Base-by-base conservation (phyloP, 2,113 vertebrate genomes). In the Malaclemys terrapin region DNA sequence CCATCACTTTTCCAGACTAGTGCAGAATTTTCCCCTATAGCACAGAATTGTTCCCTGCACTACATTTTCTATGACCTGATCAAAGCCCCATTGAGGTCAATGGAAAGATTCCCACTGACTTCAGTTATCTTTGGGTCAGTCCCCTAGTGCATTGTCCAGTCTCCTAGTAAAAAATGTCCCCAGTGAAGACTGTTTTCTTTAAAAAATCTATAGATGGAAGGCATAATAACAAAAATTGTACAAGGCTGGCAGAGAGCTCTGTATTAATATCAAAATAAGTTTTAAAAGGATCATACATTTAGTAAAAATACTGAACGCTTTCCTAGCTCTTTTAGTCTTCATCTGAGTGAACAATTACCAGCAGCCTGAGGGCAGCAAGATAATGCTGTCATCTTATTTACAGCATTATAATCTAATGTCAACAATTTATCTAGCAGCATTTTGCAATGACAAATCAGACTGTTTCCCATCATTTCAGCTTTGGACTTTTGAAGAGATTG, bases 391-490 rank as follows among this genome's bases (percentile, higher is more conserved):
- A 72, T 84, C n/a, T 65, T 84, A 91, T 88, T 96, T 80, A 49
- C 93, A 56, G 47, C 12, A 72, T 82, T 84, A 42, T 14, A 88
- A 27, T 91, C 81, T 90, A 82, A 95, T 95, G 87, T 91, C 80
- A 96, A 91, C 53, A 87, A 29, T 93, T 96, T 89, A 50, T 91
- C 29, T 75, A 88, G 56, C 25, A 93, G 31, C 11, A 92, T 29
- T 96, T 96, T 79, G 79, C 54, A 88, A 80, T 82, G 84, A 89
- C 59, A 95, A 88, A 95, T 95, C 79, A 94, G 81, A 84, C 45
- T 93, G 72, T 53, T 93, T 92, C 89, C 92, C 29, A 42, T 94
- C 69, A 94, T 92, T 97, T 96, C 75, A 84, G 53, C 45, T 92
- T 92, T 85, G 56, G 20, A 97, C 17, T 95, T 95, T 84, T 42